phyloP scores from a whole-genome alignment of 2,797 vertebrate species.

The Myripristis murdjan region DNA sequence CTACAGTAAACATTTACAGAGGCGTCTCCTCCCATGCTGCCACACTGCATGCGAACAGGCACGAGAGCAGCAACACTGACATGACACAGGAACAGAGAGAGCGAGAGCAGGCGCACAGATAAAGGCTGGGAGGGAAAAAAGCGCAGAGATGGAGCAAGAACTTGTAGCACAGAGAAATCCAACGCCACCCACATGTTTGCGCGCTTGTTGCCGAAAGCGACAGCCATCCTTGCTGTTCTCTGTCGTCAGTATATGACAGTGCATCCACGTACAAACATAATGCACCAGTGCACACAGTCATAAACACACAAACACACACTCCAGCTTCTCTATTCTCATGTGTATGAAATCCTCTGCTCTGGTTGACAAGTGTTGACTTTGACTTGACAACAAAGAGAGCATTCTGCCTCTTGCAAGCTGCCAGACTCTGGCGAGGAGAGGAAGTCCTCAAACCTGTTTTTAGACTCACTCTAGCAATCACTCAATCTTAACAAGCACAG shows the following conservation, averaged over 20 bases:
- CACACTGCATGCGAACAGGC: conserved; percentile 16
- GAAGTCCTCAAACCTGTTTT: conserved; percentile 57
- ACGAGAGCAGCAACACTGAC: background rate
- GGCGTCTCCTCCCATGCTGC: conserved; percentile 46
- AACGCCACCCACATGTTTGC: conserved; percentile 35
- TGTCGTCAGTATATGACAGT: background rate
- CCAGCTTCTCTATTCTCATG: conserved; percentile 59
- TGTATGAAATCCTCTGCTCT: conserved; percentile 26
- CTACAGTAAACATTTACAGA: conserved; percentile 76
- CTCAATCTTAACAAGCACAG: background rate
- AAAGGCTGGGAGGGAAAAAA: conserved; percentile 1
- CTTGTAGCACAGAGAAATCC: conserved; percentile 16
- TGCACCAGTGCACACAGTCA: conserved; percentile 1
- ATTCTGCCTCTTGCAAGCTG: conserved; percentile 15
- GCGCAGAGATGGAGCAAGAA: background rate
- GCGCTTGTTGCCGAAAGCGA: conserved; percentile 37
- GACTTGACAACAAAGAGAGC: conserved; percentile 40
- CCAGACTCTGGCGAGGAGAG: conserved; percentile 18
- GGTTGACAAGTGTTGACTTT: conserved; percentile 33
- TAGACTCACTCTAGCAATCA: conserved; percentile 43
- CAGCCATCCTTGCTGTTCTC: conserved; percentile 31
- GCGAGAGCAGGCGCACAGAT: background rate
- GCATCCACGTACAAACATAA: conserved; percentile 24
- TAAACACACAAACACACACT: conserved; percentile 25
- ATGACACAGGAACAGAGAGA: conserved; percentile 1